Percentiles rank a stretch among this genome's conserved stretches.
These are phyloP conservation scores for Oreochromis grahami DNA, from an alignment of 2,797 vertebrate genomes.

Conservation along the genomic window DNA sequence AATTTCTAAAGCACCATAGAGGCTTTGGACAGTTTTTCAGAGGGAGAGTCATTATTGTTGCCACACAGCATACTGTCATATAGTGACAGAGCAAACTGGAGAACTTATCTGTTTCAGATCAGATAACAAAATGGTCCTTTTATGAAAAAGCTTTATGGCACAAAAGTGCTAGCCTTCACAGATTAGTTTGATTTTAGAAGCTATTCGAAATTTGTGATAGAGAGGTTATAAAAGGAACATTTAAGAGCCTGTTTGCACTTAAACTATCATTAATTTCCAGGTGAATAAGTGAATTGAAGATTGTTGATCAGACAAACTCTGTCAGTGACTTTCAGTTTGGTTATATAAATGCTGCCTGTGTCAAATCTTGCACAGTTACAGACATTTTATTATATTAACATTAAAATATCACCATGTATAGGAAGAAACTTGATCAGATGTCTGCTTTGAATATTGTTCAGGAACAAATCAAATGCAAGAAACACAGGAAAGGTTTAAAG, in stretches of 20 bases:
- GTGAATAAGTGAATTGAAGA: not conserved
- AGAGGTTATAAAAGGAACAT: not conserved
- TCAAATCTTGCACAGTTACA: not conserved
- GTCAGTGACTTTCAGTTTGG: not conserved
- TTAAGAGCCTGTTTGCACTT: slow-evolving; percentile 5
- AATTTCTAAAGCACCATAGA: slow-evolving; percentile 4
- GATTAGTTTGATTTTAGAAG: slow-evolving; percentile 16
- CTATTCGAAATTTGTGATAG: slow-evolving; percentile 4
- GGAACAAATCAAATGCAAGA: not conserved
- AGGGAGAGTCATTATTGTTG: slow-evolving; percentile 13
- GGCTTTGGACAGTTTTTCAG: not conserved
- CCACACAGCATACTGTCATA: not conserved
- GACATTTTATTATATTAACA: not conserved
- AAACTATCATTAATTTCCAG: not conserved
- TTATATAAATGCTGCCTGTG: not conserved
- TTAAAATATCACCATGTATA: not conserved
- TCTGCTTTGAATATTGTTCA: not conserved
- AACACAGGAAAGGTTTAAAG: slow-evolving; percentile 7
- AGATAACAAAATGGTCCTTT: slow-evolving; percentile 21
- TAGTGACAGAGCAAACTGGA: not conserved
- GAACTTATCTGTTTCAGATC: slow-evolving; percentile 18
- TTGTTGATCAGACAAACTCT: not conserved
- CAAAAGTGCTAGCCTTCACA: not conserved
- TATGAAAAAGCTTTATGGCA: not conserved
- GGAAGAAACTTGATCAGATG: not conserved